A percentile compares a stretch with the other conserved stretches of the same genome.
These are phyloP conservation scores for Mormyrus hasselquistii DNA, from an alignment of 2,797 vertebrate species.

Conservation along the genomic window DNA sequence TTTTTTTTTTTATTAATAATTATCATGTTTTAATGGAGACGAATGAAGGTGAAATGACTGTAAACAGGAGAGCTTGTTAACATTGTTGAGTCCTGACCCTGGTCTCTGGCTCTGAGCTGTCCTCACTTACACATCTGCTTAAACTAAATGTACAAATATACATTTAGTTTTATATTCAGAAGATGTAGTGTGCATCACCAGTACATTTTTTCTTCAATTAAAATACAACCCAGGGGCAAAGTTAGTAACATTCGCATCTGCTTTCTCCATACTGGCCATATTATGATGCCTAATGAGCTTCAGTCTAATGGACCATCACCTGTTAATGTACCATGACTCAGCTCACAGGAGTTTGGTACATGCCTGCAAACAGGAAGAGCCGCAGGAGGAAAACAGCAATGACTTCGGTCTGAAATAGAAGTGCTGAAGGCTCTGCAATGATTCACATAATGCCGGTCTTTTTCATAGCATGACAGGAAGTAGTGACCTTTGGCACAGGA, in stretches of 20 bases:
- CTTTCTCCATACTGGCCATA: background rate
- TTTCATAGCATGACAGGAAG: background rate
- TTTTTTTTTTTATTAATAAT: background rate
- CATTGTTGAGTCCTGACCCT: background rate
- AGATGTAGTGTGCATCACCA: background rate
- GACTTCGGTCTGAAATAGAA: background rate
- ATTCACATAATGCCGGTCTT: background rate
- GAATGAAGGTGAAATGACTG: background rate
- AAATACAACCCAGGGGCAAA: conserved; percentile 1
- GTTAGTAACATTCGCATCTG: background rate
- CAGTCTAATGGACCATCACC: conserved; percentile 5
- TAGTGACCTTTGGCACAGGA: background rate
- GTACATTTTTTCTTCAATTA: background rate
- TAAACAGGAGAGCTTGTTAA: background rate
- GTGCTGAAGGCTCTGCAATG: background rate
- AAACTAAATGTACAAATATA: conserved; percentile 5
- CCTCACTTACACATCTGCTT: background rate
- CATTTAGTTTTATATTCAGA: background rate
- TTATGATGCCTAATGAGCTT: background rate
- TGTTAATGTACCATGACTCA: conserved; percentile 10
- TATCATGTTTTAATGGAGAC: background rate
- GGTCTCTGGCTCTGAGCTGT: background rate
- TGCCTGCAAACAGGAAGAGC: background rate
- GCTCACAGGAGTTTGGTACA: background rate
- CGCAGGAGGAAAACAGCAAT: background rate